A percentile compares a stretch with the other conserved stretches of the same genome.
Conservation (phyloP, 2,888 invertebrate species). For the Nebria salina region DNA sequence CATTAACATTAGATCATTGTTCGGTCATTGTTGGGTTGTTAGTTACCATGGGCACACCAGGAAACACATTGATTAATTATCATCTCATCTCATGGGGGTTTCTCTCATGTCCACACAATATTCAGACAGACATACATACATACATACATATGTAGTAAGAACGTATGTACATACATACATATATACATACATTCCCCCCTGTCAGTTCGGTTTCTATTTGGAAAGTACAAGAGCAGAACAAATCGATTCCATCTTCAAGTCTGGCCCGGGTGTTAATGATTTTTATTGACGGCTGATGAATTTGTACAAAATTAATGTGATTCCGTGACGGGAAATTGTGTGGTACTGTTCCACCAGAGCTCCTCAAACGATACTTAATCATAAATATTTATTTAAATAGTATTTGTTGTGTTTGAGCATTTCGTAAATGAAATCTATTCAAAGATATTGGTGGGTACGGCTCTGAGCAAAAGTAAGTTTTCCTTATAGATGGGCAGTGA, state of each 20-base stretch:
- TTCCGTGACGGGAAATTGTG: slow-evolving; percentile 28
- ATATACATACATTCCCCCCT: neutral
- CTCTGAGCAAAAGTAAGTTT: neutral
- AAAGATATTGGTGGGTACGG: neutral
- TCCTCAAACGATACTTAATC: slow-evolving; percentile 2
- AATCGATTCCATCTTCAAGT: slow-evolving; percentile 37
- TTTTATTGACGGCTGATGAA: slow-evolving; percentile 43
- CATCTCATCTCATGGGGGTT: slow-evolving; percentile 28
- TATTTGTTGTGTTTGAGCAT: too few species aligned
- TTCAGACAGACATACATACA: neutral
- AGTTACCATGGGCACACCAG: slow-evolving; percentile 29
- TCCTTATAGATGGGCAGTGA: slow-evolving; percentile 39
- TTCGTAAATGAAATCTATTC: neutral
- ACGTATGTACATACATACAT: neutral
- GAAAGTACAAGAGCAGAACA: slow-evolving; percentile 38
- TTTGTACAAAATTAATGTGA: slow-evolving; percentile 36
- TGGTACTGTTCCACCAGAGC: slow-evolving; percentile 32
- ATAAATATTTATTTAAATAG: too few species aligned
- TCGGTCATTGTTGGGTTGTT: slow-evolving; percentile 34
- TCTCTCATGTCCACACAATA: neutral
- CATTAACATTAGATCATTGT: slow-evolving; percentile 47
- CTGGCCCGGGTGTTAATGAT: slow-evolving; percentile 34
- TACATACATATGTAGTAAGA: neutral
- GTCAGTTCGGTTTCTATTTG: slow-evolving; percentile 5
- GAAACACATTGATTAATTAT: slow-evolving; percentile 45